These are phyloP conservation scores for Xylota segnis DNA, from an alignment of 2,888 invertebrate species.

Conservation along the genomic window DNA sequence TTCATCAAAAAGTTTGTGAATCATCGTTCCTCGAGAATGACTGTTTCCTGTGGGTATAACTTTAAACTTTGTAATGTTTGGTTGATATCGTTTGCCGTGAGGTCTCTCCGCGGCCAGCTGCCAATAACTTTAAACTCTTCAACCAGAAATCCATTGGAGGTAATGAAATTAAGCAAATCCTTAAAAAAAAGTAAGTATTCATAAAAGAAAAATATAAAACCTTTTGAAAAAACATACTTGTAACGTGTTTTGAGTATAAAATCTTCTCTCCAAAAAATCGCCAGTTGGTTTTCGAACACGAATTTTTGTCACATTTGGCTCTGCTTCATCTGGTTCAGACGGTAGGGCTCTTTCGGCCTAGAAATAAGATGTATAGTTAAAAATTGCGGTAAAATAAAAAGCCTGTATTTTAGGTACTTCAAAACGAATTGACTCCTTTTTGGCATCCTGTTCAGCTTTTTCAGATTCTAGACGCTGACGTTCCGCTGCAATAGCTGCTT, in stretches of 20 bases:
- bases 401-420: slow-evolving; percentile 78
- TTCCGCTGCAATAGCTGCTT: slow-evolving; percentile 88
- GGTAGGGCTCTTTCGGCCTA: slow-evolving; percentile 89
- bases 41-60: slow-evolving; percentile 96
- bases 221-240: slow-evolving; percentile 83
- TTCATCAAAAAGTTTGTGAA: slow-evolving; percentile 77
- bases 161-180: slow-evolving; percentile 94
- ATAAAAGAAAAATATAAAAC: neutral
- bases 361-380: slow-evolving; percentile 27
- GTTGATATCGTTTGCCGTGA: slow-evolving; percentile 91
- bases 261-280: slow-evolving; percentile 91
- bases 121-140: slow-evolving; percentile 96
- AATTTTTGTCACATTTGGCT: slow-evolving; percentile 89
- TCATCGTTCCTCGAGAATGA: slow-evolving; percentile 97
- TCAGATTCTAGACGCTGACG: slow-evolving; percentile 91
- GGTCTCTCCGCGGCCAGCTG: slow-evolving; percentile 97
- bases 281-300: slow-evolving; percentile 93
- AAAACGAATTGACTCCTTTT: slow-evolving; percentile 88
- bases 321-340: slow-evolving; percentile 88
- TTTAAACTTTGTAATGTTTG: slow-evolving; percentile 93
- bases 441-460: slow-evolving; percentile 88
- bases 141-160: slow-evolving; percentile 94
- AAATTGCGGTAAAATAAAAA: neutral
- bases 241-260: slow-evolving; percentile 85
- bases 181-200: slow-evolving; percentile 64